Percentiles rank a stretch among this genome's conserved stretches.
Evolutionary conservation across 2,113 vertebrate species (phyloP).

Genomic region (Oreochromis spilurus): DNA sequence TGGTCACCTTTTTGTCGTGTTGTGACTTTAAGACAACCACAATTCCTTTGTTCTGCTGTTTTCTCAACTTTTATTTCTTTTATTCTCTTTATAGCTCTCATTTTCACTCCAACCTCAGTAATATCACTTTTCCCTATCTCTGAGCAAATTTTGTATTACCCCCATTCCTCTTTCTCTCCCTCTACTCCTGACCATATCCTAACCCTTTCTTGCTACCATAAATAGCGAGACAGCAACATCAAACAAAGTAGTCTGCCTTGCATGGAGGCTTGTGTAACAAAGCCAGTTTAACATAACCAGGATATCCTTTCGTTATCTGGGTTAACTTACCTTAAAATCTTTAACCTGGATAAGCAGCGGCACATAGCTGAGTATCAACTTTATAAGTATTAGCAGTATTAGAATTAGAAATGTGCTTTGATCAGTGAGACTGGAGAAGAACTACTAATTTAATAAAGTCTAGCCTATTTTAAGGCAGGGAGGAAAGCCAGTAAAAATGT

Average conservation of each 20-base stretch:
- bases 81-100: conserved; percentile 2
- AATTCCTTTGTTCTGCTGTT: background rate
- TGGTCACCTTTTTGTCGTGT: background rate
- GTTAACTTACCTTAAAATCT: background rate
- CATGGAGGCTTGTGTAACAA: background rate
- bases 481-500: background rate
- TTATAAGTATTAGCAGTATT: background rate
- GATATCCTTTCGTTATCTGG: background rate
- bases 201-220: background rate
- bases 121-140: conserved; percentile 18
- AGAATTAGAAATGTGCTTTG: background rate
- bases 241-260: background rate
- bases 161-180: background rate
- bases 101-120: conserved; percentile 6
- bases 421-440: background rate
- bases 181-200: background rate
- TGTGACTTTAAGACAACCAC: conserved; percentile 1
- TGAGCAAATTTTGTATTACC: conserved; percentile 4
- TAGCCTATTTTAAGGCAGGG: background rate
- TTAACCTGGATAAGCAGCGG: background rate
- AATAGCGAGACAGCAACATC: background rate
- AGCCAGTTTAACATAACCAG: background rate
- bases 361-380: background rate
- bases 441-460: background rate
- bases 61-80: conserved; percentile 30